These are phyloP conservation scores for Drosophila mulleri DNA, from an alignment of 2,888 invertebrate species.

Conservation along the genomic window DNA sequence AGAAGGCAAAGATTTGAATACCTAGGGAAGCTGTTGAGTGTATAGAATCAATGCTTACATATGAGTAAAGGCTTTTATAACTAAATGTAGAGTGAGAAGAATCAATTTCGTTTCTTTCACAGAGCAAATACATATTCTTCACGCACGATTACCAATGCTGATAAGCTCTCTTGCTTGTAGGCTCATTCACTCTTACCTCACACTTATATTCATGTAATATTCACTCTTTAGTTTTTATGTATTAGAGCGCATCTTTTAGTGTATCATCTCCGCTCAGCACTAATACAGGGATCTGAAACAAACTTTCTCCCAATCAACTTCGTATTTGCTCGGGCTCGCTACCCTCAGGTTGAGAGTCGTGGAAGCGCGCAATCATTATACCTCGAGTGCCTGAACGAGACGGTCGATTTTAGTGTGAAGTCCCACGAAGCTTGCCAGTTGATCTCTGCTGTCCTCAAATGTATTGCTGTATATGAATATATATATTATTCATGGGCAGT, in stretches of 20 bases:
- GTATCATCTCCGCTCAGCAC: not conserved
- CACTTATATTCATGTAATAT: too few relatives aligned
- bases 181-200: too few relatives aligned
- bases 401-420: not conserved
- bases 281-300: not conserved
- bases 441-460: not conserved
- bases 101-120: too few relatives aligned
- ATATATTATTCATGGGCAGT: not conserved
- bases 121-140: too few relatives aligned
- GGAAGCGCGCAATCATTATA: not conserved
- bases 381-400: not conserved
- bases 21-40: too few relatives aligned
- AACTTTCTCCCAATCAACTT: not conserved
- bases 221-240: too few relatives aligned
- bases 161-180: not conserved
- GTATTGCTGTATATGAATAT: not conserved
- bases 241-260: not conserved
- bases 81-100: not conserved
- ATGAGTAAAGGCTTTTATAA: too few relatives aligned
- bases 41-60: too few relatives aligned
- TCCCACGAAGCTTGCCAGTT: not conserved
- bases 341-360: not conserved
- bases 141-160: too few relatives aligned
- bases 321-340: not conserved
- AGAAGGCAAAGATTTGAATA: not conserved